Percentiles rank a stretch among this genome's conserved stretches.
These are phyloP conservation scores for Cnemophilus loriae DNA, from an alignment of 2,113 vertebrate genomes.

Conservation along the genomic window DNA sequence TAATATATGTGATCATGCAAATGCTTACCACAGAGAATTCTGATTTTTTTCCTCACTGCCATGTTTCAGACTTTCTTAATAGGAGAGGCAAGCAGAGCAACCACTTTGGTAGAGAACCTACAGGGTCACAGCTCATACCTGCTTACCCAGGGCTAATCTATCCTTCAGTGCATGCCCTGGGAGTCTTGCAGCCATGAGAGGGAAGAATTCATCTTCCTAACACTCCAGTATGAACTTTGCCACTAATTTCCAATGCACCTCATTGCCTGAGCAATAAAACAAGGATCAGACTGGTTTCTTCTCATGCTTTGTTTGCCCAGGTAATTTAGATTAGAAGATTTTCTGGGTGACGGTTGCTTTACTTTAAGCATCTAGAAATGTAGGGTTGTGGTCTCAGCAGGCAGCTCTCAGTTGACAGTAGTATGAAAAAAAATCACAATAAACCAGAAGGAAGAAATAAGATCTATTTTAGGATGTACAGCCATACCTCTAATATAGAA, in stretches of 20 bases:
- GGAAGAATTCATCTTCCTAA: background rate
- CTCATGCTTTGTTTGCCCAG: background rate
- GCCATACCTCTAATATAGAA: background rate
- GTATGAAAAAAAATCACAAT: background rate
- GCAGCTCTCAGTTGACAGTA: background rate
- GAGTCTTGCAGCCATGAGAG: background rate
- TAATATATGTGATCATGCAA: background rate
- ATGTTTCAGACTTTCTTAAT: background rate
- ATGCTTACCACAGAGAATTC: background rate
- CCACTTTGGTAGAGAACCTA: background rate
- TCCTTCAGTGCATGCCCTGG: background rate
- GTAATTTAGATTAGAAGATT: background rate
- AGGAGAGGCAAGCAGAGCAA: background rate
- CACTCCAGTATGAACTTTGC: background rate
- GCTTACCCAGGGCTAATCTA: background rate
- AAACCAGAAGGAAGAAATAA: background rate
- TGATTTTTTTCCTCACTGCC: background rate
- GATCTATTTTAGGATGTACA: background rate
- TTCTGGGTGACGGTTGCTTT: background rate
- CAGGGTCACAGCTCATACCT: rapidly evolving
- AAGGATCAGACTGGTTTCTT: background rate
- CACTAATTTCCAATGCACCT: background rate
- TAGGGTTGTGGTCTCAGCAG: background rate
- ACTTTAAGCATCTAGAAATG: background rate
- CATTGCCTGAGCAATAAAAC: background rate